Percentiles rank a stretch among this genome's conserved stretches.
phyloP scores from a whole-genome alignment of 2,113 vertebrate genomes.

The Egretta garzetta region DNA sequence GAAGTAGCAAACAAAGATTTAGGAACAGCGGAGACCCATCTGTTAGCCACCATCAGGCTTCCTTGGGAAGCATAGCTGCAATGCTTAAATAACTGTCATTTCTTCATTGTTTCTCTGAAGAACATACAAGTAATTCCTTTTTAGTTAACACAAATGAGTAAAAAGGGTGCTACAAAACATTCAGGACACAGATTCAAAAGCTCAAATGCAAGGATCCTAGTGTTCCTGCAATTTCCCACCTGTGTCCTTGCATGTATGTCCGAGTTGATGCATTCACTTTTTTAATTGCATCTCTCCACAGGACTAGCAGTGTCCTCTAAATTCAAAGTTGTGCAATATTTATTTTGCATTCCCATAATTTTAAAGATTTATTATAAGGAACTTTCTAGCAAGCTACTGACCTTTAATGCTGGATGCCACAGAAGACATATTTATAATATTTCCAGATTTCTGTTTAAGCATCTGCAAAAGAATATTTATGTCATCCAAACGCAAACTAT shows the following conservation, averaged over 20 bases:
- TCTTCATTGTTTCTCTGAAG: neutral
- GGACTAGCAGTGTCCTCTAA: neutral
- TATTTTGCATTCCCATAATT: neutral
- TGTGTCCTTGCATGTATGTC: neutral
- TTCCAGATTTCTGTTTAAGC: constrained; percentile 89
- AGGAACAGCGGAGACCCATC: neutral
- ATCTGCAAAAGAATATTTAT: constrained; percentile 77
- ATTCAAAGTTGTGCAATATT: neutral
- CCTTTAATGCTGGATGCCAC: constrained; percentile 96
- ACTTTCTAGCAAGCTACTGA: constrained; percentile 45
- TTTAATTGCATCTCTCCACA: neutral
- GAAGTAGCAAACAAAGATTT: neutral
- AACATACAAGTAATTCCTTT: neutral
- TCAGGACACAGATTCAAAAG: neutral
- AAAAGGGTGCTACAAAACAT: neutral
- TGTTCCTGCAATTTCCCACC: neutral
- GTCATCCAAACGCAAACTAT: neutral
- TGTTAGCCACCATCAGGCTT: neutral
- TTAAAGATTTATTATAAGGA: neutral
- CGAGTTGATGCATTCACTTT: neutral
- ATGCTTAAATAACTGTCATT: fast-evolving
- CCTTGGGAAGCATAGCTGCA: neutral
- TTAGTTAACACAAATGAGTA: neutral
- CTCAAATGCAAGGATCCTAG: neutral
- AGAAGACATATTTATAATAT: constrained; percentile 96